Evolutionary conservation across 2,888 invertebrate genomes (phyloP).

Genomic region (Apamea crenata): DNA sequence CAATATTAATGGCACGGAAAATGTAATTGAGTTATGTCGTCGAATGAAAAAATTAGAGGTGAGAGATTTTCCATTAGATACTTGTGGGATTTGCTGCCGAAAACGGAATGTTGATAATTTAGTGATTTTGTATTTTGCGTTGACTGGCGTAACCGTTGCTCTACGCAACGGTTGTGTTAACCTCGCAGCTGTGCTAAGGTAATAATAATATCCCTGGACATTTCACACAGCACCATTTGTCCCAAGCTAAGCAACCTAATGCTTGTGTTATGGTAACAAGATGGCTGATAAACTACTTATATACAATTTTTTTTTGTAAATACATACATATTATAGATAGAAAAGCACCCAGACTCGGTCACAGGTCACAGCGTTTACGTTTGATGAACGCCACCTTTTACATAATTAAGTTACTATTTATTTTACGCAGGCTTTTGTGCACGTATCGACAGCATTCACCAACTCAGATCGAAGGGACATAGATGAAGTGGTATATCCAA

Average conservation of each 20-base stretch:
- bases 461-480: slow-evolving; percentile 64
- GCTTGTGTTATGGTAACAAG: too few relatives aligned
- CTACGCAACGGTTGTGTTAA: too few relatives aligned
- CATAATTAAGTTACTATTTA: background rate
- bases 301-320: too few relatives aligned
- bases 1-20: slow-evolving; percentile 70
- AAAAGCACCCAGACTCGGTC: too few relatives aligned
- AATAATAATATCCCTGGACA: too few relatives aligned
- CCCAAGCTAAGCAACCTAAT: too few relatives aligned
- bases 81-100: background rate
- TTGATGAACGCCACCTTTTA: background rate
- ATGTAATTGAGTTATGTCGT: slow-evolving; percentile 70
- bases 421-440: slow-evolving; percentile 67
- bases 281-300: too few relatives aligned
- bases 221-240: too few relatives aligned
- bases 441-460: slow-evolving; percentile 71
- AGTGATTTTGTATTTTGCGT: background rate
- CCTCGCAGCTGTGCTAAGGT: too few relatives aligned
- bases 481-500: slow-evolving; percentile 67
- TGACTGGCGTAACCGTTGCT: background rate
- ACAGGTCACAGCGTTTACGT: background rate
- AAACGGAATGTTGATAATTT: background rate
- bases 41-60: slow-evolving; percentile 72
- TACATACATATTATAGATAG: too few relatives aligned
- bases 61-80: background rate